These are phyloP conservation scores for Auanema sp. DNA, from an alignment of 2,888 invertebrate genomes.

Conservation along the genomic window DNA sequence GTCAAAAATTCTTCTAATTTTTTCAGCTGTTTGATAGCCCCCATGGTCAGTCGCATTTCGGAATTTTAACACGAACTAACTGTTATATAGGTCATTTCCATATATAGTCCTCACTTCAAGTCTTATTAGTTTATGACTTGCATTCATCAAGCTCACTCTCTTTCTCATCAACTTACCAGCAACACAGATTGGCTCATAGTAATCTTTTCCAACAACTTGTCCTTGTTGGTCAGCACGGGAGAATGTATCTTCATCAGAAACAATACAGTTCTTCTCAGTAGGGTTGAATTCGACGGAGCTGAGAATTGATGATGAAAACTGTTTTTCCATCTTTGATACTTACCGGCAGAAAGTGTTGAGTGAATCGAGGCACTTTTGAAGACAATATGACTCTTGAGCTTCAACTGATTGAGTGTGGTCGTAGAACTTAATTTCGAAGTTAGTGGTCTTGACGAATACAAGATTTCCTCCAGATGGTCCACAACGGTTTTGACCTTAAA, in stretches of 20 bases:
- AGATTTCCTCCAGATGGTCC: constrained; percentile 64
- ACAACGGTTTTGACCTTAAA: constrained; percentile 62
- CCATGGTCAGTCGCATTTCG: too few species aligned
- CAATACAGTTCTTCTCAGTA: constrained; percentile 63
- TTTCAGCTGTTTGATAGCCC: too few species aligned
- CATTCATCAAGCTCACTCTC: too few species aligned
- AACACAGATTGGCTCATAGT: constrained; percentile 64
- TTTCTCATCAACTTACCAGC: constrained; percentile 45
- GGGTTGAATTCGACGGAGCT: constrained; percentile 63
- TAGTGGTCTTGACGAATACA: constrained; percentile 63
- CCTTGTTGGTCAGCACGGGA: constrained; percentile 64
- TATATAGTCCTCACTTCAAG: too few species aligned
- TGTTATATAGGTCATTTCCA: too few species aligned
- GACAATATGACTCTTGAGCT: constrained; percentile 63
- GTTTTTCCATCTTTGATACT: background rate
- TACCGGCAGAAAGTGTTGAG: constrained; percentile 64
- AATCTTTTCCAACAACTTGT: constrained; percentile 61
- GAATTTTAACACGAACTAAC: too few species aligned
- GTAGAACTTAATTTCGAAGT: constrained; percentile 64
- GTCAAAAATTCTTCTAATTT: too few species aligned
- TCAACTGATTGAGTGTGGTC: constrained; percentile 64
- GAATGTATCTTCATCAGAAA: constrained; percentile 64
- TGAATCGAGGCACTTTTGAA: constrained; percentile 64
- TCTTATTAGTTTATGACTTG: too few species aligned
- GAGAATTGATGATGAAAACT: constrained; percentile 6